A percentile compares a stretch with the other conserved stretches of the same genome.
phyloP scores from a whole-genome alignment of 2,797 vertebrate genomes.

The Anabas testudineus region DNA sequence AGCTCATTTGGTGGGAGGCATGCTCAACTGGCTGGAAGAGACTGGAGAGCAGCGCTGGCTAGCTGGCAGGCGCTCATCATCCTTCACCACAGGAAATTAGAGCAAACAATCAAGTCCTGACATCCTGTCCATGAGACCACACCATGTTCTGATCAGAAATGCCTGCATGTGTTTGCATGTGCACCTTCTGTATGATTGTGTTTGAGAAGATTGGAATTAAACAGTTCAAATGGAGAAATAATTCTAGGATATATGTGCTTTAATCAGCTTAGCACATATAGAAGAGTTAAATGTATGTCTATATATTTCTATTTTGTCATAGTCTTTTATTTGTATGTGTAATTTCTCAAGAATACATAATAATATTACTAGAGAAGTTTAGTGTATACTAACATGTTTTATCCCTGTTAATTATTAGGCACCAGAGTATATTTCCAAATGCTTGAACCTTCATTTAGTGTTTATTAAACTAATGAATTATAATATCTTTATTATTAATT shows the following conservation, averaged over 20 bases:
- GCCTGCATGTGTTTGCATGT: conserved; percentile 38
- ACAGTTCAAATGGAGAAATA: conserved; percentile 5
- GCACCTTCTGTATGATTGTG: conserved; percentile 7
- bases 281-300: not conserved
- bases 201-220: conserved; percentile 3
- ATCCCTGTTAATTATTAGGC: not conserved
- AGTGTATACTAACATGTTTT: too few species aligned
- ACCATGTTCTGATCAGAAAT: conserved; percentile 66
- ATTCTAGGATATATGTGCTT: conserved; percentile 1
- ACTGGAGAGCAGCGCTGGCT: conserved; percentile 50
- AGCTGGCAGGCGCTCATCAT: conserved; percentile 72
- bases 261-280: not conserved
- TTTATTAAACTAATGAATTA: not conserved
- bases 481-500: not conserved
- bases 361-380: not conserved
- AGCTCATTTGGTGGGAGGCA: conserved; percentile 50
- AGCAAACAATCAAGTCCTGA: conserved; percentile 83
- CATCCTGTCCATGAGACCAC: conserved; percentile 79
- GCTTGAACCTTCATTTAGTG: not conserved
- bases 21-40: conserved; percentile 55
- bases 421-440: not conserved
- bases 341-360: not conserved
- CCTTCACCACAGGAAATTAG: conserved; percentile 83
- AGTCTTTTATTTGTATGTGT: not conserved
- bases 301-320: not conserved